Conservation (phyloP, 30 jellyfish, hydroid and myxozoan species). For the Phacellophora camtschatica region DNA sequence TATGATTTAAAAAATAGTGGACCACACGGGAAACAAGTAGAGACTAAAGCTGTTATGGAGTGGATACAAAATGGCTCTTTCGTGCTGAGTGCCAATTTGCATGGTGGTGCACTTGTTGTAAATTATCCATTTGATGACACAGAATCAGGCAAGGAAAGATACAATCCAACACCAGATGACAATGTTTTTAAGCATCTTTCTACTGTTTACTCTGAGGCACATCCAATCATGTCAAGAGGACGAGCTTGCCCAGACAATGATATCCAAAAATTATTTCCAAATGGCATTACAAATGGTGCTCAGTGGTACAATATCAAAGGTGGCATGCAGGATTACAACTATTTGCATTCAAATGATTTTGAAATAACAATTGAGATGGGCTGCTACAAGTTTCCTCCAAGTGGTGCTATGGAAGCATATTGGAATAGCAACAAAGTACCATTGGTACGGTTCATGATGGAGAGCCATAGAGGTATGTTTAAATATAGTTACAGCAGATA, state of each 20-base stretch:
- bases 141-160: constrained; percentile 68
- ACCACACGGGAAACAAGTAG: constrained; percentile 61
- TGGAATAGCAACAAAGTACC: constrained; percentile 96
- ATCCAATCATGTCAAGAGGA: constrained; percentile 97
- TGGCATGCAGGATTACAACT: constrained; percentile 99
- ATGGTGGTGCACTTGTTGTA: constrained; percentile 99
- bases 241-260: constrained; percentile 89
- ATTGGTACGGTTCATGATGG: constrained; percentile 76
- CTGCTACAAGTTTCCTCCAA: constrained; percentile 95
- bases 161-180: constrained; percentile 92
- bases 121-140: constrained; percentile 98
- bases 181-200: constrained; percentile 86
- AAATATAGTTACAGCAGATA: too few relatives aligned
- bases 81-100: constrained; percentile 97
- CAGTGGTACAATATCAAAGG: constrained; percentile 97
- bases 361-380: constrained; percentile 99
- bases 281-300: constrained; percentile 99
- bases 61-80: constrained; percentile 90
- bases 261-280: constrained; percentile 76
- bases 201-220: constrained; percentile 86
- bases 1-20: constrained; percentile 68
- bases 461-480: constrained; percentile 93
- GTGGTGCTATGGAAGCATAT: constrained; percentile 79
- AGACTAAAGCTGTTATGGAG: constrained; percentile 83
- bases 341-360: constrained; percentile 91